phyloP scores from a whole-genome alignment of 2,113 vertebrate genomes.

The Notarius lentiginosus region DNA sequence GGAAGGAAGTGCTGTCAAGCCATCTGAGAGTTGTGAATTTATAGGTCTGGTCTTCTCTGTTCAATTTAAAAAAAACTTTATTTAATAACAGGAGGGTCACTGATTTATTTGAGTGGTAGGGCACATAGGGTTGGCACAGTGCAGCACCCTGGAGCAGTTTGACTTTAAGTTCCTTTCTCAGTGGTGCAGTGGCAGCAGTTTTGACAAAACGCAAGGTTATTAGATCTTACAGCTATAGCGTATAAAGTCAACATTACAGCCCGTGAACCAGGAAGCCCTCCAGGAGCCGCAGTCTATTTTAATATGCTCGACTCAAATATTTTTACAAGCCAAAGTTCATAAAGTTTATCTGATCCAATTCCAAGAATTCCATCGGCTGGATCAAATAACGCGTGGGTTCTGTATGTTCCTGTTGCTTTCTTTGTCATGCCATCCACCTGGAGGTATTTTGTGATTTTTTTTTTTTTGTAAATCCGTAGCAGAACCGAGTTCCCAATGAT shows the following conservation, averaged over 20 bases:
- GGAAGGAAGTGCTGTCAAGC: slow-evolving; percentile 4
- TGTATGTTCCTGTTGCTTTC: neutral
- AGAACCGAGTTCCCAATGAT: neutral
- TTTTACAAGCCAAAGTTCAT: slow-evolving; percentile 16
- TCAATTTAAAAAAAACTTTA: slow-evolving; percentile 23
- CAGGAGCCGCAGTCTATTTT: neutral
- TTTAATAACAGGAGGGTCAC: slow-evolving; percentile 27
- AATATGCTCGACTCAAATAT: neutral
- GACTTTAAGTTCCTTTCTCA: neutral
- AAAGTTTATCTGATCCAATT: slow-evolving; percentile 29
- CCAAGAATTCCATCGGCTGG: neutral
- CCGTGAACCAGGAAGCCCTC: neutral
- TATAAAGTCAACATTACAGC: neutral
- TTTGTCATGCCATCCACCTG: slow-evolving; percentile 14
- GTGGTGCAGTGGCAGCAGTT: neutral
- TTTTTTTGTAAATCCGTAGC: neutral
- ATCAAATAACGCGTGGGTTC: neutral
- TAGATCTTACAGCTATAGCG: neutral
- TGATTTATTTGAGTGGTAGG: slow-evolving; percentile 12
- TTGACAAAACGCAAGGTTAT: slow-evolving; percentile 1
- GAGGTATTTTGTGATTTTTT: slow-evolving; percentile 2
- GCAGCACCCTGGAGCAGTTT: neutral
- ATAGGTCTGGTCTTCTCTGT: slow-evolving; percentile 9
- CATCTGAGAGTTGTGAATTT: slow-evolving; percentile 15
- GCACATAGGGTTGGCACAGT: neutral